Evolutionary conservation across 2,888 invertebrate genomes (phyloP).

Genomic region (Diogma glabrata): DNA sequence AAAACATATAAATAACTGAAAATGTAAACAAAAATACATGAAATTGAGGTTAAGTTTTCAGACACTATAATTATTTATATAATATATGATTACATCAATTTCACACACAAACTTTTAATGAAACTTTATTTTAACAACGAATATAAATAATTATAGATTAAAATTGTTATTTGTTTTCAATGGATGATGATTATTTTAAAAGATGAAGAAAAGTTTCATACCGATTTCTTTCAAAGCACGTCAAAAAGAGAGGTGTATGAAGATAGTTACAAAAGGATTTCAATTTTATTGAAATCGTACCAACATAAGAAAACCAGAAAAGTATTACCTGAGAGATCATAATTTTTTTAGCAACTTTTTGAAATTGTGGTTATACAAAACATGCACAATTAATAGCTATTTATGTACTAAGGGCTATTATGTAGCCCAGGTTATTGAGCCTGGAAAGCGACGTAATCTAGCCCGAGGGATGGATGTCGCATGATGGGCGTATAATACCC

Average conservation of each 20-base stretch:
- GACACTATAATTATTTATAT: background rate
- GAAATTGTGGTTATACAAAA: too few relatives aligned
- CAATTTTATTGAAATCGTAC: too few relatives aligned
- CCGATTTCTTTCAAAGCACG: slow-evolving; percentile 7
- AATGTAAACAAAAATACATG: background rate
- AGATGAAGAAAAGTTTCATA: slow-evolving; percentile 2
- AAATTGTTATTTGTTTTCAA: background rate
- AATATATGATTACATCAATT: background rate
- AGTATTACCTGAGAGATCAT: too few relatives aligned
- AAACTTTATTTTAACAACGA: background rate
- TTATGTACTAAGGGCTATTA: too few relatives aligned
- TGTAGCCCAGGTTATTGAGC: too few relatives aligned
- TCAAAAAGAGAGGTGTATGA: slow-evolving; percentile 1
- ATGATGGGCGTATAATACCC: too few relatives aligned
- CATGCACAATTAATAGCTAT: too few relatives aligned
- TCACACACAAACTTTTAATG: background rate
- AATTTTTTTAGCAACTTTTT: too few relatives aligned
- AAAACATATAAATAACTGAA: slow-evolving; percentile 5
- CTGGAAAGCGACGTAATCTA: too few relatives aligned
- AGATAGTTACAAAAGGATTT: too few relatives aligned
- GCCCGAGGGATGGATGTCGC: too few relatives aligned
- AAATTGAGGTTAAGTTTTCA: background rate
- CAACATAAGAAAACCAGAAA: too few relatives aligned
- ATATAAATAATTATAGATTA: background rate
- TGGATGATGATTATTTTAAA: slow-evolving; percentile 1